Evolutionary conservation across 1,140 invertebrate genomes (phyloP), one percentile per base, ranked within the genome.

Genomic region (Temnothorax nylanderi): DNA sequence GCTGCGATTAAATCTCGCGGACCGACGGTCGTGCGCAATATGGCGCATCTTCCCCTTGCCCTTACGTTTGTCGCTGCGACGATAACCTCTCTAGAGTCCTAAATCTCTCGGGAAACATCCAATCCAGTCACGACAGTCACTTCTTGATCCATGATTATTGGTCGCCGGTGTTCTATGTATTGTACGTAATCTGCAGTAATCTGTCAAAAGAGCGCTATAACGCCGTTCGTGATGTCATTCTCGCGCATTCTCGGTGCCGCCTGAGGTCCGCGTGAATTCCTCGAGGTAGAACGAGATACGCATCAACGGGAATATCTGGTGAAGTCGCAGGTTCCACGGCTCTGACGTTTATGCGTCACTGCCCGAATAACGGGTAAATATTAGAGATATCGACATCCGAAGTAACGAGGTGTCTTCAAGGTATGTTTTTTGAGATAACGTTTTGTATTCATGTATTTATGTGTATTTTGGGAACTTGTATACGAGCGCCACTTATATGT

Each of bases 201-300:
- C 49, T 81, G 77, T 81, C 64, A 69, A 69, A 80, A 54, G 5
- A 56, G 21, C 10, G 32, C n/a, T 80, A 18, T 80, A 18, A n/a
- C 37, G 32, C 21, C 32, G n/a, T 11, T 81, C 49, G 47, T 81
- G 64, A 71, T 69, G 47, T 81, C 62, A 69, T 32, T 18, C 0
- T 64, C 16, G 21, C 34, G 71, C 62, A 69, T 32, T 18, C 0
- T 64, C 16, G 21, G 26, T 34, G 0, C 13, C 18, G 10, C 41
- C 56, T 26, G 56, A 60, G 34, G 11, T 77, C 60, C 44, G 26
- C 10, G 26, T 34, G 10, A 32, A 47, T 64, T 34, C 0, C 58
- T 34, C 8, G 58, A 62, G 58, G 49, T 13, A 13, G 16, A 32
- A n/a, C 21, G 56, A 62, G 56, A 47, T 32, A 65, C 47, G 3